A percentile compares a stretch with the other conserved stretches of the same genome.
phyloP scores from a whole-genome alignment of 2,888 invertebrate species.

The Tipula confusa region DNA sequence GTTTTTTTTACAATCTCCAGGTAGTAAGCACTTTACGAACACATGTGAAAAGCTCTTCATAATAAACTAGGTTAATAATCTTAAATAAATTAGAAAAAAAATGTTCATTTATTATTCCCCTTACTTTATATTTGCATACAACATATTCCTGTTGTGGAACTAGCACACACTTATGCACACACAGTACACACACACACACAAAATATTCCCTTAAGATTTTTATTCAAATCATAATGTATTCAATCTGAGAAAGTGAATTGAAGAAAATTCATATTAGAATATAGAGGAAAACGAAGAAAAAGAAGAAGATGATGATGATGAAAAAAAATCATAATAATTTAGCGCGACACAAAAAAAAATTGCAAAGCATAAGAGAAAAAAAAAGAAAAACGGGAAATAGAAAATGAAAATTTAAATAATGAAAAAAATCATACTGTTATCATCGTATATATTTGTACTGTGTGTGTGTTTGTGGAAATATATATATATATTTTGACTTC shows the following conservation, averaged over 20 bases:
- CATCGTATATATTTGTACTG: not conserved
- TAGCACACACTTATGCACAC: too few relatives aligned
- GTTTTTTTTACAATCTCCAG: too few relatives aligned
- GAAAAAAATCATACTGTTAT: not conserved
- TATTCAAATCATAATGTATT: not conserved
- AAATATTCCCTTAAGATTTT: not conserved
- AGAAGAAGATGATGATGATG: not conserved
- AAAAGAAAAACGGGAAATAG: not conserved
- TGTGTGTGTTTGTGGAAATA: not conserved
- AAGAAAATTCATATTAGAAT: not conserved
- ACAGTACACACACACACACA: too few relatives aligned
- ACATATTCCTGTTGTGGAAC: not conserved
- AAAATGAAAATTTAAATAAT: not conserved
- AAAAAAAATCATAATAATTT: not conserved
- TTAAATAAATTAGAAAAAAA: not conserved
- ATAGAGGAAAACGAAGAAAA: not conserved
- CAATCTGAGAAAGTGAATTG: not conserved
- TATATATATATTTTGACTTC: not conserved
- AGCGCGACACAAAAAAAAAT: not conserved
- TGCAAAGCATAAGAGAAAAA: not conserved
- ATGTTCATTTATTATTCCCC: not conserved
- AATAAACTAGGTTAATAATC: constrained; percentile 20
- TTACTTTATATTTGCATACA: not conserved
- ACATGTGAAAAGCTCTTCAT: not conserved
- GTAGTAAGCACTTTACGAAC: not conserved